These are phyloP conservation scores for Epiblema foenella DNA, from an alignment of 2,888 invertebrate genomes.

Conservation along the genomic window DNA sequence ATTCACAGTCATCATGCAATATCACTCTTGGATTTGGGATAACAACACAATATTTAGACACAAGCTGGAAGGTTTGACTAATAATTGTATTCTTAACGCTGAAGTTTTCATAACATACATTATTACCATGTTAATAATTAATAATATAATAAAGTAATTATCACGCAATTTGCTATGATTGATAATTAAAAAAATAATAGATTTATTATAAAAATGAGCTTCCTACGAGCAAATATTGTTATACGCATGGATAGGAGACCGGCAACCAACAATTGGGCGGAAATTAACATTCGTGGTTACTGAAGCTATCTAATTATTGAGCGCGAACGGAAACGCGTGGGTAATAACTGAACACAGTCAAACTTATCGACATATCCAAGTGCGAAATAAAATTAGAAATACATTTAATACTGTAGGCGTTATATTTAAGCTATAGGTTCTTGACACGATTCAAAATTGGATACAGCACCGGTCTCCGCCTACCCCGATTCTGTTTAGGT, in stretches of 20 bases:
- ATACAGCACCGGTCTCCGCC: too few species aligned
- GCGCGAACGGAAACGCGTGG: slow-evolving; percentile 13
- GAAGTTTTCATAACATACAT: slow-evolving; percentile 28
- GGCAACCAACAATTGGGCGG: slow-evolving; percentile 59
- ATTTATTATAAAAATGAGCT: slow-evolving; percentile 46
- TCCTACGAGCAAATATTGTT: slow-evolving; percentile 45
- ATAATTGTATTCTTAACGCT: neutral
- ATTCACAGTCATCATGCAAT: slow-evolving; percentile 68
- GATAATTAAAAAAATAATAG: slow-evolving; percentile 46
- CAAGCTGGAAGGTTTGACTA: neutral
- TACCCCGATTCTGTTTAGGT: too few species aligned
- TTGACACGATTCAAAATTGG: neutral
- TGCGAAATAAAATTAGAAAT: slow-evolving; percentile 15
- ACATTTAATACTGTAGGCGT: neutral
- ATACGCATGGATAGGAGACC: slow-evolving; percentile 5
- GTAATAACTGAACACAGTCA: slow-evolving; percentile 22
- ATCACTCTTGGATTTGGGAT: slow-evolving; percentile 67
- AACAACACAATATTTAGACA: slow-evolving; percentile 18
- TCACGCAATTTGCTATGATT: slow-evolving; percentile 16
- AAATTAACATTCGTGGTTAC: slow-evolving; percentile 59
- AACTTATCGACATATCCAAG: slow-evolving; percentile 16
- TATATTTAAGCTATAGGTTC: neutral
- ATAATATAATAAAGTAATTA: slow-evolving; percentile 51
- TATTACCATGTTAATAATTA: slow-evolving; percentile 52
- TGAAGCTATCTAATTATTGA: slow-evolving; percentile 28